Evolutionary conservation across 2,113 vertebrate species (phyloP).

Genomic region (Cryptomyrus ogoouensis): DNA sequence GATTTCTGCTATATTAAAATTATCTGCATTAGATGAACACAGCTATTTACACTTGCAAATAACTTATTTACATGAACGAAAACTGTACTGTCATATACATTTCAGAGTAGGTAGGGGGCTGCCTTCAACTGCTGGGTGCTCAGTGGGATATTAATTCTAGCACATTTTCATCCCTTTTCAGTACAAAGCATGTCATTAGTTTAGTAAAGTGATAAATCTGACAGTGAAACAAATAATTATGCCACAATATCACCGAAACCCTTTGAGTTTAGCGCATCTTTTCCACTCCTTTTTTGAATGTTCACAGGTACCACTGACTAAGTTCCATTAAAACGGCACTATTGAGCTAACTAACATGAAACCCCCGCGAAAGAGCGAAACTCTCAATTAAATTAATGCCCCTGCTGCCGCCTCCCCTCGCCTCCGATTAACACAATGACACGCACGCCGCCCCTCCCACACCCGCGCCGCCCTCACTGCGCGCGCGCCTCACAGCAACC

Average conservation of each 20-base stretch:
- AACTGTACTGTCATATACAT: neutral
- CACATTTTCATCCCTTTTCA: constrained; percentile 1
- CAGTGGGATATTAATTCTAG: constrained; percentile 26
- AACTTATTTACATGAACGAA: neutral
- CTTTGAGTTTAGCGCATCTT: constrained; percentile 16
- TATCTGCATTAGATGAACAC: constrained; percentile 11
- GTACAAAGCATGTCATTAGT: constrained; percentile 23
- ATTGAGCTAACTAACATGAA: constrained; percentile 32
- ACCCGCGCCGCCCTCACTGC: constrained; percentile 22
- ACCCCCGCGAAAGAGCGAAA: constrained; percentile 34
- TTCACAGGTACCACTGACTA: constrained; percentile 26
- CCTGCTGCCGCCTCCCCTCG: constrained; percentile 20
- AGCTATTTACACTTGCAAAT: constrained; percentile 18
- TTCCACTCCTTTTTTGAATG: constrained; percentile 24
- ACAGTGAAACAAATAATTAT: constrained; percentile 21
- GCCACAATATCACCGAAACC: constrained; percentile 5
- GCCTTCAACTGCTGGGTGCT: neutral
- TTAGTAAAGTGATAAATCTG: constrained; percentile 13
- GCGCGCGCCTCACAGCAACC: constrained; percentile 24
- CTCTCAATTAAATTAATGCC: constrained; percentile 38
- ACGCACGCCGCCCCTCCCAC: constrained; percentile 14
- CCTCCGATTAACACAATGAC: constrained; percentile 31
- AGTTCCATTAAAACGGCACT: constrained; percentile 39
- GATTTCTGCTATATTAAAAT: constrained; percentile 9
- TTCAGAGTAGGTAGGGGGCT: neutral